These are phyloP conservation scores for Erpornis zantholeuca DNA, from an alignment of 2,113 vertebrate genomes.

Conservation along the genomic window DNA sequence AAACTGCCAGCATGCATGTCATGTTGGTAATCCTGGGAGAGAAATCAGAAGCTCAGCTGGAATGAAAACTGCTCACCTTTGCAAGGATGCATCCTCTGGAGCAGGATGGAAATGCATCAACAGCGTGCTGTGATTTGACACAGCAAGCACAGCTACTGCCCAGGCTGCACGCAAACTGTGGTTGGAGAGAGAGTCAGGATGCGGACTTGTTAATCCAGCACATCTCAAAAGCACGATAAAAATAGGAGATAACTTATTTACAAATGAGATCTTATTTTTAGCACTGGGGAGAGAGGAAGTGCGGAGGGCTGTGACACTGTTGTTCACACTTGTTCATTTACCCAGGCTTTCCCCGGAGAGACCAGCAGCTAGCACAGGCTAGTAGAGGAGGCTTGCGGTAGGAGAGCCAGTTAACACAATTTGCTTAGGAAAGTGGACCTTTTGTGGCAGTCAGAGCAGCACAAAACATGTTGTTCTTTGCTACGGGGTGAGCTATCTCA, in stretches of 20 bases:
- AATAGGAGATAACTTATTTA: constrained; percentile 41
- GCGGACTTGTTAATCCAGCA: neutral
- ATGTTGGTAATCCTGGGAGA: neutral
- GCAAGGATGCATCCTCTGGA: neutral
- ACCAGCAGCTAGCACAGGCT: neutral
- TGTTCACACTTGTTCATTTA: constrained; percentile 52
- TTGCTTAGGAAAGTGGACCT: neutral
- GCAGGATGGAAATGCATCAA: neutral
- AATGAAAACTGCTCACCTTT: neutral
- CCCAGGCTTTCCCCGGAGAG: neutral
- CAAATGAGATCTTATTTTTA: constrained; percentile 37
- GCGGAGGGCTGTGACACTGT: constrained; percentile 1
- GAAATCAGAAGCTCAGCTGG: neutral
- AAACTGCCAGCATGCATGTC: neutral
- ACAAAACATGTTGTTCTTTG: constrained; percentile 17
- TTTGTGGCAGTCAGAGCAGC: neutral
- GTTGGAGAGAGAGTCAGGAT: neutral
- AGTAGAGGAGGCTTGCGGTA: neutral
- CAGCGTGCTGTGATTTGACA: neutral
- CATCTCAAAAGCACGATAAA: neutral
- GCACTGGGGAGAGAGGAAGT: neutral
- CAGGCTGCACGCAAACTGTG: neutral
- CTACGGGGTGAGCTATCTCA: neutral
- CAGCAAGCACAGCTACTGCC: neutral
- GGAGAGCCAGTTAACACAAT: neutral